Conservation (phyloP, 2,888 invertebrate species). For the Ormyrus pomaceus region DNA sequence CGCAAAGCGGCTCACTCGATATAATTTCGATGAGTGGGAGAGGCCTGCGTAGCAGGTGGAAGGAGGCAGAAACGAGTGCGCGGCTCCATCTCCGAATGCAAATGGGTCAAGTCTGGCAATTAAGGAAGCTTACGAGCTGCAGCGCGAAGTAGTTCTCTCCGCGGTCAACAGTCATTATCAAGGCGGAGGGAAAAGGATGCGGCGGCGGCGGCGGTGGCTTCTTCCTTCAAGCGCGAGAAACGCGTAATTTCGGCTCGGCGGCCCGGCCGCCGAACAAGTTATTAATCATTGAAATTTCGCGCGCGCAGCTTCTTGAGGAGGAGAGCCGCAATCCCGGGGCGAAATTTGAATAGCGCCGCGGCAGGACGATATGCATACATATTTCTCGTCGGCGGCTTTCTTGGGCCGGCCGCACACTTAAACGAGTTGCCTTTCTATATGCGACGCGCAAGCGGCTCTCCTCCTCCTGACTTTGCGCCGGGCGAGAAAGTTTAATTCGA, state of each 20-base stretch:
- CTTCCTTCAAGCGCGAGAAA: neutral
- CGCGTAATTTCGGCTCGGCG: neutral
- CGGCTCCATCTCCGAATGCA: conserved; percentile 38
- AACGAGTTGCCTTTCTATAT: conserved; percentile 54
- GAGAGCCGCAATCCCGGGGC: conserved; percentile 38
- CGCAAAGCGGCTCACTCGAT: conserved; percentile 41
- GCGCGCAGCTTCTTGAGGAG: conserved; percentile 11
- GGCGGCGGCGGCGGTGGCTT: neutral
- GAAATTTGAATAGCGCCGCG: conserved; percentile 60
- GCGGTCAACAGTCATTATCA: conserved; percentile 49
- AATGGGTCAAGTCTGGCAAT: conserved; percentile 47
- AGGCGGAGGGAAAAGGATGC: neutral
- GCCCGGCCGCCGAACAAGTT: neutral
- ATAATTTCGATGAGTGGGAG: conserved; percentile 32
- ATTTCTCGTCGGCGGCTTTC: conserved; percentile 53
- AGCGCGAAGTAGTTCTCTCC: conserved; percentile 34
- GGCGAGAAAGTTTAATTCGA: conserved; percentile 63
- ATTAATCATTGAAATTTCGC: conserved; percentile 47
- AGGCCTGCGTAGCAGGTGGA: too few species aligned
- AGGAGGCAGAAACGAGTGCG: conserved; percentile 26
- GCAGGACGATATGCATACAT: conserved; percentile 59
- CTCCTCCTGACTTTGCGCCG: conserved; percentile 51
- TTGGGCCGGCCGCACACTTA: conserved; percentile 35
- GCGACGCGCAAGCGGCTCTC: conserved; percentile 20
- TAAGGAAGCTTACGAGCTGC: conserved; percentile 45